Base-by-base conservation (phyloP, 2,797 vertebrate species). In the Lutra lutra region DNA sequence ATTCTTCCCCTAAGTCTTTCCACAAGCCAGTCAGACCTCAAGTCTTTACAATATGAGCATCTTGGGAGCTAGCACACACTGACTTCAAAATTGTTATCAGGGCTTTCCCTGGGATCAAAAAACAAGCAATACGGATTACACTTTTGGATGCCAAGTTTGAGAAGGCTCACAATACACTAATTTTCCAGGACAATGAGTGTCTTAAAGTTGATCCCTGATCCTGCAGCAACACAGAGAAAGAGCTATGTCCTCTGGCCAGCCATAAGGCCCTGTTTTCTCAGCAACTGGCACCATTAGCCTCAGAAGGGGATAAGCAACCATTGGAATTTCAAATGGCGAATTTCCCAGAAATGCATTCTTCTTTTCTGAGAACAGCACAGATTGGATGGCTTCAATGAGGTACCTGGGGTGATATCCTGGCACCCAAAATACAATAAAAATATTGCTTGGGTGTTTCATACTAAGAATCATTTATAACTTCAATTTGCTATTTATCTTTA, bases 331-430 rank as follows among this genome's bases (percentile, higher is more conserved):
- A 93, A 97, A 96, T 72, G 92, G 97, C 95, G 29, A 56, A 95
- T 43, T 58, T 98, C 97, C 97, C 95, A 97, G 95, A 82, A 98
- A 91, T 91, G 90, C 51, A 78, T 89, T 96, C 68, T 97, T 96
- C 58, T 97, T 93, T 97, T 90, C 93, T 89, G 97, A 97, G 95
- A 95, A 75, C 60, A 97, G 90, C 73, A 91, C 64, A 97, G 95
- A 95, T 94, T 87, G 92, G 88, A 54, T 86, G 77, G 92, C 92
- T 84, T 94, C 79, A 84, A 27, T 54, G 79, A 92, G 46, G 87
- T 91, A 95, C 87, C 97, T 97, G 78, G 92, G 90, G 91, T 97
- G 73, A 94, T 89, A 90, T 94, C 83, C 87, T 62, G 88, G 93
- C 94, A 96, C 78, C 35, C 21, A 38, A 87, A 68, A 91, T 70